Base-by-base conservation (phyloP, 1,140 invertebrate species). In the Drosophila rufa region DNA sequence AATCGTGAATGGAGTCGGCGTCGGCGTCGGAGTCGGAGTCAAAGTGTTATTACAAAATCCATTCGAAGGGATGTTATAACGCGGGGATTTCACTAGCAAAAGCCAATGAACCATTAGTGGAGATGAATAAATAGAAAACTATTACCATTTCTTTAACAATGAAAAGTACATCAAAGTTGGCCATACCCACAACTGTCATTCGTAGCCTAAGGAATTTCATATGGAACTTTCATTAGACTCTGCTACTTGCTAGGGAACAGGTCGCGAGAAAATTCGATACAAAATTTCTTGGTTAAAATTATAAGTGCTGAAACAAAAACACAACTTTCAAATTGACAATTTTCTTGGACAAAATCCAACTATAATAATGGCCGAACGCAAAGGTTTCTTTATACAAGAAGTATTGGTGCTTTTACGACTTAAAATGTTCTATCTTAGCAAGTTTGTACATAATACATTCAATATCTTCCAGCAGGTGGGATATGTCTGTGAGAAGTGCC, bases 401-500 rank as follows among this genome's bases (percentile, higher is more conserved):
- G 51, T 55, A 55, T 42, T 7, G 8, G 1, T 8, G 30, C 7
- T 33, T 19, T 19, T 19, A 19, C 19, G 19, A 19, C 19, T 1
- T 19, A 19, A 19, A 19, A 19, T 19, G 19, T 19, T 19, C 8
- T 33, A 33, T 17, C 2, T 17, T 0, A 14, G 3, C 12, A 4
- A 36, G 1, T 6, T 1, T 30, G 6, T 8, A 11, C 9, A 33
- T 19, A 19, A 19, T 1, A 19, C 19, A 19, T 19, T 12, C 3
- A 1, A 2, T 17, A 12, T n/a, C 11, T 12, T 22, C 8, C 6
- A n/a, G 11, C 2, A 65, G 40, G 4, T 60, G 11, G 22, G 3
- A 27, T 27, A 22, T 38, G 43, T 9, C 15, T 45, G 27, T 12
- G 56, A 65, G 62, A 6, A 61, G 27, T 65, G 61, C 45, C 62